These are phyloP conservation scores for Hanleya hanleyi DNA, from an alignment of 2,888 invertebrate species.

Conservation along the genomic window DNA sequence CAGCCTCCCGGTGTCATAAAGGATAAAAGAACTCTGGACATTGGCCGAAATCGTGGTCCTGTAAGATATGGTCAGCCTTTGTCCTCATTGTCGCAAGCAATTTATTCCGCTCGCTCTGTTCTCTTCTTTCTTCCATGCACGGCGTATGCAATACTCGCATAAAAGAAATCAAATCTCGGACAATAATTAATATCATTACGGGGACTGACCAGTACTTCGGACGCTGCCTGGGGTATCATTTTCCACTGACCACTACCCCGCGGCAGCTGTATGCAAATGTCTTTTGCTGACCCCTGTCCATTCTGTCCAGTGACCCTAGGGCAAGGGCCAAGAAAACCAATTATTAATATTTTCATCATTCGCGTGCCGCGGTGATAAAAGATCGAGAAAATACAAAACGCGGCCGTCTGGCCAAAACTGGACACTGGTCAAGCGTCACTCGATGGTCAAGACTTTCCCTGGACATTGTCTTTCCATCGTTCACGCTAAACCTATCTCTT, in stretches of 20 bases:
- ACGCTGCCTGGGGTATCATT: background rate
- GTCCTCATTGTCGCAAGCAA: background rate
- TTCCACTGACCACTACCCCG: conserved; percentile 2
- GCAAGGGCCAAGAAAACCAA: conserved; percentile 11
- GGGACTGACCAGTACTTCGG: background rate
- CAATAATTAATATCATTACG: conserved; percentile 11
- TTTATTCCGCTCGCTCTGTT: background rate
- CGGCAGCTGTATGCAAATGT: conserved; percentile 7
- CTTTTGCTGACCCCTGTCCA: background rate
- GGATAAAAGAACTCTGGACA: background rate
- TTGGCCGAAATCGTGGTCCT: conserved; percentile 1
- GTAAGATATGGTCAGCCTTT: background rate
- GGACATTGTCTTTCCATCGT: background rate
- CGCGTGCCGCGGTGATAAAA: conserved; percentile 5
- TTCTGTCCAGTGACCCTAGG: conserved; percentile 1
- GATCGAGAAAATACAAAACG: conserved; percentile 1
- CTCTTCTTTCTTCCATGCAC: background rate
- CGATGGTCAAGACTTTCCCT: background rate
- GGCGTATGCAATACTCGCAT: conserved; percentile 8
- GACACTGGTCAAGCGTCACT: conserved; percentile 7
- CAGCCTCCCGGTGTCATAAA: background rate
- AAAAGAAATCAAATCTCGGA: conserved; percentile 7
- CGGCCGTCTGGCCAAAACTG: background rate
- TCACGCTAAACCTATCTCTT: background rate
- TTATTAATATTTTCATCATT: conserved; percentile 11